These are phyloP conservation scores for Arvicanthis niloticus DNA, from an alignment of 2,113 vertebrate genomes.

Conservation along the genomic window DNA sequence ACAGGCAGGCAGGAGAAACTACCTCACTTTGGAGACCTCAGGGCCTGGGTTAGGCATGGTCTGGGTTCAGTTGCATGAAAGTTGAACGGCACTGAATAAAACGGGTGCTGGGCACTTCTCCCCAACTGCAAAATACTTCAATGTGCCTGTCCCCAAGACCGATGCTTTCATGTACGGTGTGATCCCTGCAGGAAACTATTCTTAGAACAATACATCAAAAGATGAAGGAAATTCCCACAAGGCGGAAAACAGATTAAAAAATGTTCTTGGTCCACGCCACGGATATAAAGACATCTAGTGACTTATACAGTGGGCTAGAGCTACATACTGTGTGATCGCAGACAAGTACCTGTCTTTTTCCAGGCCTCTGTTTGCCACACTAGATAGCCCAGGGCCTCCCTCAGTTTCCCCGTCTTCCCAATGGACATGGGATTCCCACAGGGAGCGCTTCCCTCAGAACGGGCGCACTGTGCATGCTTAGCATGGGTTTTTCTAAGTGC, in stretches of 20 bases:
- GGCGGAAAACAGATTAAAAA: neutral
- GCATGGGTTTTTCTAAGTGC: no score
- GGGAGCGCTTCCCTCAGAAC: neutral
- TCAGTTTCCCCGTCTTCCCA: neutral
- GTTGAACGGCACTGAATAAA: neutral
- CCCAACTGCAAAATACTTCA: neutral
- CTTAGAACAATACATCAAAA: neutral
- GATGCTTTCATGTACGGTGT: neutral
- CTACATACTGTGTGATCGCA: neutral
- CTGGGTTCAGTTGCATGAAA: neutral
- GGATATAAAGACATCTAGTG: neutral
- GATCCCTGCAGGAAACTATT: neutral
- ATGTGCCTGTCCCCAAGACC: no score
- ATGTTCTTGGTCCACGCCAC: neutral
- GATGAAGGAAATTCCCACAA: neutral
- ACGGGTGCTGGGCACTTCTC: no score
- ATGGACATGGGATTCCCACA: no score
- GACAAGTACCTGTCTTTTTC: neutral
- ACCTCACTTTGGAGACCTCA: neutral
- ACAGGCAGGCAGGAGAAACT: fast-evolving
- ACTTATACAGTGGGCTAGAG: neutral
- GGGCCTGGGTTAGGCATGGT: fast-evolving
- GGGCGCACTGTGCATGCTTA: fast-evolving
- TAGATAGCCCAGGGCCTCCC: neutral
- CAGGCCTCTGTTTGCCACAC: fast-evolving